Conservation (phyloP, 2,797 vertebrate species). For the Tauraco hartlaubi region DNA sequence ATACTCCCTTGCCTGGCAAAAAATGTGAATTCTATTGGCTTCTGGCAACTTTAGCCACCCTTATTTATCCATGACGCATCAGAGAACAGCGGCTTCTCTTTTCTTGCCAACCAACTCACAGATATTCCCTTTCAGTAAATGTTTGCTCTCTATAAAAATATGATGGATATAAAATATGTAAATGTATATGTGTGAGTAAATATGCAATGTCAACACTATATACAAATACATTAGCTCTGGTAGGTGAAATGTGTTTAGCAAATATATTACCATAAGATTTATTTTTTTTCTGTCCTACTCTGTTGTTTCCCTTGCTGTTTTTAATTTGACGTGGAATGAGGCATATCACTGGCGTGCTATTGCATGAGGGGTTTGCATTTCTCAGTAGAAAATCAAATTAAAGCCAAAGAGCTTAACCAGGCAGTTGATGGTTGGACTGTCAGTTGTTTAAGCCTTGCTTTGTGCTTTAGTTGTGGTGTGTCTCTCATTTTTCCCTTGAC, state of each 20-base stretch:
- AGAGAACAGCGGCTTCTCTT: constrained; percentile 20
- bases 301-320: constrained; percentile 41
- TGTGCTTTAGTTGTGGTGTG: background rate
- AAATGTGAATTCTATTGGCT: background rate
- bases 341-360: constrained; percentile 28
- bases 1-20: background rate
- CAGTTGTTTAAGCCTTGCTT: constrained; percentile 35
- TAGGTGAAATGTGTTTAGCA: constrained; percentile 60
- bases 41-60: background rate
- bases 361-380: constrained; percentile 72
- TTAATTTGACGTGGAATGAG: constrained; percentile 57
- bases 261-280: constrained; percentile 45
- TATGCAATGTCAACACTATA: constrained; percentile 49
- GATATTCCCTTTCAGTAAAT: constrained; percentile 26
- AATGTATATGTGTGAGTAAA: constrained; percentile 47
- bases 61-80: background rate
- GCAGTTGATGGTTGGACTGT: background rate
- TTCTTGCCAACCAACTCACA: constrained; percentile 26
- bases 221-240: constrained; percentile 50
- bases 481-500: background rate
- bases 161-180: constrained; percentile 20
- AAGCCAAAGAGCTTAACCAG: constrained; percentile 41
- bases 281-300: constrained; percentile 11
- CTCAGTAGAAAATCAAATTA: constrained; percentile 51
- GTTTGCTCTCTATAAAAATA: constrained; percentile 39